Percentiles rank a stretch among this genome's conserved stretches.
These are phyloP conservation scores for Brotula barbata DNA, from an alignment of 2,797 vertebrate genomes.

Conservation along the genomic window DNA sequence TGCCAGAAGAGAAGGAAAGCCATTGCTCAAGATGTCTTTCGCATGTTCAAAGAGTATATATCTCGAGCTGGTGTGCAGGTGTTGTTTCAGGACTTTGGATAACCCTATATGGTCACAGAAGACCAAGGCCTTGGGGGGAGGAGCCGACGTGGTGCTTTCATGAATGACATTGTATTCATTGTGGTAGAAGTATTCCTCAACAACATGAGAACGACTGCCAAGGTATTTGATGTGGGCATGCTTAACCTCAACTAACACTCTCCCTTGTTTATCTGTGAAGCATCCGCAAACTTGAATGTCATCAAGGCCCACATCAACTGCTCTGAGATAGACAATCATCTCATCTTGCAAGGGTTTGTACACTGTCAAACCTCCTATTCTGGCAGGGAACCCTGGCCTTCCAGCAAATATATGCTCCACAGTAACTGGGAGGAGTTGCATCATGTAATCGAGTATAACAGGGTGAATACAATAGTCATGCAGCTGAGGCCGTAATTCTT, in stretches of 20 bases:
- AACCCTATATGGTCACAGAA: conserved; percentile 82
- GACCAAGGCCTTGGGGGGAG: conserved; percentile 73
- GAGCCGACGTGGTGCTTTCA: conserved; percentile 15
- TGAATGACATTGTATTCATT: conserved; percentile 72
- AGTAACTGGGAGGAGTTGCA: conserved; percentile 81
- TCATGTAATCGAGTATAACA: conserved; percentile 83
- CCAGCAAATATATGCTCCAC: conserved; percentile 56
- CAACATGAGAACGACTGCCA: conserved; percentile 61
- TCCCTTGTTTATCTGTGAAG: conserved; percentile 81
- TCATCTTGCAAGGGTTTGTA: conserved; percentile 81
- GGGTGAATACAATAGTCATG: conserved; percentile 85
- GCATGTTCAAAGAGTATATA: conserved; percentile 45
- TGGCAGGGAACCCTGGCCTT: conserved; percentile 78
- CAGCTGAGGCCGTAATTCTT: conserved; percentile 71
- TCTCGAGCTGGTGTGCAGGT: conserved; percentile 72
- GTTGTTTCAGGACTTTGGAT: conserved; percentile 68
- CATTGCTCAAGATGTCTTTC: conserved; percentile 57
- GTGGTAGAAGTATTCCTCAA: conserved; percentile 82
- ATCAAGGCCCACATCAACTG: conserved; percentile 64
- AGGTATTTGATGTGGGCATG: conserved; percentile 77
- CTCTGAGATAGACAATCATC: conserved; percentile 85
- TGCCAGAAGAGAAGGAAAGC: conserved; percentile 58
- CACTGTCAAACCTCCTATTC: conserved; percentile 81
- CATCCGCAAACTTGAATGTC: conserved; percentile 83
- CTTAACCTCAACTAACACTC: conserved; percentile 82